A percentile compares a stretch with the other conserved stretches of the same genome.
phyloP scores from a whole-genome alignment of 2,113 vertebrate genomes.

The Pungitius pungitius region DNA sequence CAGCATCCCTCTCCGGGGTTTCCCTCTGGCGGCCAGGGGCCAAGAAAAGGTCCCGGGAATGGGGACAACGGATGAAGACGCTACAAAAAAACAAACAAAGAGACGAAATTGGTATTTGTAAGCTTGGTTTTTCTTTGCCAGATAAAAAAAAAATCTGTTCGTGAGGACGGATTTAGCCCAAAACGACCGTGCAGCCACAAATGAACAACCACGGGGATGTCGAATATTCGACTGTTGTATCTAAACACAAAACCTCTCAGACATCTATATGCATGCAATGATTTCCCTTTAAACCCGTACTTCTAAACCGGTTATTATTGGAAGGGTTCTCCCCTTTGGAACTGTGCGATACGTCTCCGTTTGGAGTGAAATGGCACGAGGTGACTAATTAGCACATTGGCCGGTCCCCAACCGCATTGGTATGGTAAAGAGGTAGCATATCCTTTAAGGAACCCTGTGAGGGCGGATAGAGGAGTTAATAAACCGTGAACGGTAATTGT shows the following conservation, averaged over 20 bases:
- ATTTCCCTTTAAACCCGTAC: not conserved
- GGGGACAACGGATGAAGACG: slow-evolving; percentile 89
- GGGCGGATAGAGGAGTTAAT: slow-evolving; percentile 97
- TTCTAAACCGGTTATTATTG: slow-evolving; percentile 40
- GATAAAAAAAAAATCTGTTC: not conserved
- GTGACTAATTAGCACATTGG: slow-evolving; percentile 96
- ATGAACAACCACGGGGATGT: not conserved
- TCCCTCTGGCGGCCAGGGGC: slow-evolving; percentile 91
- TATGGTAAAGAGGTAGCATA: slow-evolving; percentile 91
- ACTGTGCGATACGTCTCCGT: slow-evolving; percentile 60
- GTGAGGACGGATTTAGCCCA: not conserved
- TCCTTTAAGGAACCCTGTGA: slow-evolving; percentile 83
- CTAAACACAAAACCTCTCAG: not conserved
- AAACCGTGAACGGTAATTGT: slow-evolving; percentile 99
- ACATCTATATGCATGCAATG: slow-evolving; percentile 1
- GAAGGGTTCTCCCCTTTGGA: slow-evolving; percentile 39
- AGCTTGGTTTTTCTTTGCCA: not conserved
- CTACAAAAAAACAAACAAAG: slow-evolving; percentile 65
- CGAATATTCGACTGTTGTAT: not conserved
- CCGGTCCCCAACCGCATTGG: slow-evolving; percentile 88
- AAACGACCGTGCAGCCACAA: not conserved
- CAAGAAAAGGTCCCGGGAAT: slow-evolving; percentile 97
- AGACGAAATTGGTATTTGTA: not conserved
- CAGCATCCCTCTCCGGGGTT: slow-evolving; percentile 95
- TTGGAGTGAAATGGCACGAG: slow-evolving; percentile 89